These are phyloP conservation scores for Drosophila dives DNA, from an alignment of 2,888 invertebrate genomes.

Conservation along the genomic window DNA sequence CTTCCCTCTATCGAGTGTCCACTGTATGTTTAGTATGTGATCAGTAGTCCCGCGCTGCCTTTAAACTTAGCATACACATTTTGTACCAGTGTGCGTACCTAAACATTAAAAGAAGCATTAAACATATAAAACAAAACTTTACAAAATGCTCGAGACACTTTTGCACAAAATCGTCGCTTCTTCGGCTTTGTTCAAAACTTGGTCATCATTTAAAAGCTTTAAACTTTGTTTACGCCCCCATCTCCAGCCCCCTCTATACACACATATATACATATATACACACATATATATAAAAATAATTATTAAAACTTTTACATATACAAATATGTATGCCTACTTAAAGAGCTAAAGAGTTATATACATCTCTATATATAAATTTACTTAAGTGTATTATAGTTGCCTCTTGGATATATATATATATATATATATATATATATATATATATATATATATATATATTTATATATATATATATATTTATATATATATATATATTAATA, in stretches of 20 bases:
- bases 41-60: constrained; percentile 62
- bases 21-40: constrained; percentile 48
- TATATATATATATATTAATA: too few species aligned
- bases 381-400: constrained; percentile 65
- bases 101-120: constrained; percentile 51
- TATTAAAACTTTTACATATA: constrained; percentile 15
- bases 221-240: constrained; percentile 40
- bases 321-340: constrained; percentile 38
- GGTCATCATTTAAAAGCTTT: constrained; percentile 43
- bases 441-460: too few species aligned
- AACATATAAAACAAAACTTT: neutral
- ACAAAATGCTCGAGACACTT: constrained; percentile 38
- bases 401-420: constrained; percentile 62
- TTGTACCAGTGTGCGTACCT: constrained; percentile 77
- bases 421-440: constrained; percentile 38
- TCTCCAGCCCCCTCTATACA: neutral
- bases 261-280: neutral
- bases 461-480: too few species aligned
- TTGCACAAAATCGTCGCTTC: constrained; percentile 61
- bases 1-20: constrained; percentile 1
- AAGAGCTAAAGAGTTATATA: constrained; percentile 45
- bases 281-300: constrained; percentile 18
- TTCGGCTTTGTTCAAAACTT: constrained; percentile 48
- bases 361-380: constrained; percentile 51
- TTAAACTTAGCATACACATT: constrained; percentile 69